Percentiles rank a stretch among this genome's conserved stretches.
Evolutionary conservation across 2,888 invertebrate species (phyloP).

Genomic region (Mesorhabditis spiculigera): DNA sequence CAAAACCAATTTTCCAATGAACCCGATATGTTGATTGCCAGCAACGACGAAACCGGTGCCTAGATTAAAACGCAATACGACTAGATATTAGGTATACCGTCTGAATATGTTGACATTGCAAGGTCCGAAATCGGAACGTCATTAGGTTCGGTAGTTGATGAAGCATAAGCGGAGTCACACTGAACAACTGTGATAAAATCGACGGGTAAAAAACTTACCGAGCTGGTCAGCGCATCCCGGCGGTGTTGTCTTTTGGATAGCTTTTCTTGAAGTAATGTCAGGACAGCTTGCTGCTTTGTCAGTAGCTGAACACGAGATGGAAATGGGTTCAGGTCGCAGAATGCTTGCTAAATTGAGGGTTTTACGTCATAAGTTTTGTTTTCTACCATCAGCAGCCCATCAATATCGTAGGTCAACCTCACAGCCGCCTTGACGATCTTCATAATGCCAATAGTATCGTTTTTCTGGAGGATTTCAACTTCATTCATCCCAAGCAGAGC

Average conservation of each 20-base stretch:
- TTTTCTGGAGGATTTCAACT: constrained; percentile 30
- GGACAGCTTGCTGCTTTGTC: constrained; percentile 61
- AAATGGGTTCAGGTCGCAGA: constrained; percentile 63
- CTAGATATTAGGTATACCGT: not conserved
- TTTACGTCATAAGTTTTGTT: not conserved
- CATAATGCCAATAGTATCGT: constrained; percentile 64
- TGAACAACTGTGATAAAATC: not conserved
- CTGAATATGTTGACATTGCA: not conserved
- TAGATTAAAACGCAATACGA: not conserved
- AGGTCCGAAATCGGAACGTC: constrained; percentile 4
- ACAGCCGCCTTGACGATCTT: constrained; percentile 63
- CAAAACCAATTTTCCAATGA: constrained; percentile 23
- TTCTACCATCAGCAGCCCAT: constrained; percentile 59
- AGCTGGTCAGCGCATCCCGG: constrained; percentile 33
- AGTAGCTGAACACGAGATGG: constrained; percentile 61
- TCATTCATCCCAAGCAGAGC: constrained; percentile 27
- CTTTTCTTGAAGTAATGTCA: constrained; percentile 61
- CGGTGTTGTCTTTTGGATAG: constrained; percentile 59
- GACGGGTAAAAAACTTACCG: not conserved
- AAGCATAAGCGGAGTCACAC: constrained; percentile 6
- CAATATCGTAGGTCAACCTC: constrained; percentile 61
- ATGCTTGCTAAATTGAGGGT: constrained; percentile 60
- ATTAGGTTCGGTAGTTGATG: constrained; percentile 4
- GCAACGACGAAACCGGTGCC: constrained; percentile 19
- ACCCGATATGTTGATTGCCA: constrained; percentile 30